Evolutionary conservation across 2,888 invertebrate genomes (phyloP).

Genomic region (Eudasyphora cyanicolor): DNA sequence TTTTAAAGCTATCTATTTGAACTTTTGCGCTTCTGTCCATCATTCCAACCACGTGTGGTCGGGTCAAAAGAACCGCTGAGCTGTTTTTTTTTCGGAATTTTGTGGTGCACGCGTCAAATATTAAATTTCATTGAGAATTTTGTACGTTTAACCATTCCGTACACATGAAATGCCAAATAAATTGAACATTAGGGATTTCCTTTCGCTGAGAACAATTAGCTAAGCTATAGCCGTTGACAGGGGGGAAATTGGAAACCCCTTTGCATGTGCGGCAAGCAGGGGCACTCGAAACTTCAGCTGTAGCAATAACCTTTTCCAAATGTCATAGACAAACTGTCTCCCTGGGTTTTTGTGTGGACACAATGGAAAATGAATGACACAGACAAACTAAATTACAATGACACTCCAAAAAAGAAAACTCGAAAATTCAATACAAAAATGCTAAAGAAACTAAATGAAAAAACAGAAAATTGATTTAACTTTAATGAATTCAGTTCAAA

Average conservation of each 20-base stretch:
- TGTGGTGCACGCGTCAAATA: conserved; percentile 54
- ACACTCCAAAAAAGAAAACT: conserved; percentile 2
- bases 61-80: conserved; percentile 40
- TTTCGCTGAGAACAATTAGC: conserved; percentile 41
- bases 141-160: conserved; percentile 43
- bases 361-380: not conserved
- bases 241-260: conserved; percentile 27
- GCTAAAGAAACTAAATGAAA: conserved; percentile 5
- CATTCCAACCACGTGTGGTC: conserved; percentile 37
- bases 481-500: conserved; percentile 52
- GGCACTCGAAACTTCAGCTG: not conserved
- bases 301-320: not conserved
- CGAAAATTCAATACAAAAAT: conserved; percentile 2
- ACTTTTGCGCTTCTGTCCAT: not conserved
- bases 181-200: conserved; percentile 38
- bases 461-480: conserved; percentile 46
- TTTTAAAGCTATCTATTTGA: not conserved
- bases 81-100: conserved; percentile 15
- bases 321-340: conserved; percentile 47
- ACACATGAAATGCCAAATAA: conserved; percentile 34
- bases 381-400: conserved; percentile 25
- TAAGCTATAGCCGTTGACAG: conserved; percentile 7
- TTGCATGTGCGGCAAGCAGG: conserved; percentile 37
- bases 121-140: conserved; percentile 33
- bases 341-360: not conserved